Base-by-base conservation (phyloP, 92 coral and sea anemone genomes). In the Phenganax subtilis region DNA sequence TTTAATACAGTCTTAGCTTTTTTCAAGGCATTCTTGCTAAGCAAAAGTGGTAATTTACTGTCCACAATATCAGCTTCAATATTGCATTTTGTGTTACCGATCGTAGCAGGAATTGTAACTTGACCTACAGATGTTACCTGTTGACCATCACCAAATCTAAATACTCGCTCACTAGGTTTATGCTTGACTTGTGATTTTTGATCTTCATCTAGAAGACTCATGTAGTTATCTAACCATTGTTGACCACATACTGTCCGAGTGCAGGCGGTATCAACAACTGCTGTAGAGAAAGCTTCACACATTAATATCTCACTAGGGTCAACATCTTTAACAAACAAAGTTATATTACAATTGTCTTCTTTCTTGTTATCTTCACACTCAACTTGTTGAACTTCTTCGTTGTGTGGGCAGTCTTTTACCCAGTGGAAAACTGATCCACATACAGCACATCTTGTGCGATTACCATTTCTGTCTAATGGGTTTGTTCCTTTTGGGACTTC, bases 261-360 rank as follows among this genome's bases (percentile, higher is more conserved):
- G 28, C 80, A 75, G 2, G 63, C 80, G 17, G 80, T 54, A 75
- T 75, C 80, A 11, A 75, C 63, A 54, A 75, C 80, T 54, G 80
- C 63, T 30, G 30, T 20, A 75, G 63, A 54, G n/a, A 75, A 30
- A 30, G 80, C 55, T 54, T 75, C 80, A 10, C 80, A 29, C 10
- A 75, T 63, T 17, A 75, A 75, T 55, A 75, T 63, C 20, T 30
- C n/a, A 61, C 54, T 75, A 10, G 54, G 63, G 14, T 47, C 16
- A 16, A n/a, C 57, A 55, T 75, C 80, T 56, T 75, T 54, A 63
- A 63, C 51, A 63, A 75, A 25, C 29, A 63, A 30, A 75, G 55
- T 55, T 54, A 56, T n/a, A 17, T 75, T 15, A 54, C 3, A 11
- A 10, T 71, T 71, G 44, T 27, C 15, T 54, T 71, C 51, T 71